phyloP scores from a whole-genome alignment of 2,888 invertebrate genomes.

The Perizoma affinitatum region DNA sequence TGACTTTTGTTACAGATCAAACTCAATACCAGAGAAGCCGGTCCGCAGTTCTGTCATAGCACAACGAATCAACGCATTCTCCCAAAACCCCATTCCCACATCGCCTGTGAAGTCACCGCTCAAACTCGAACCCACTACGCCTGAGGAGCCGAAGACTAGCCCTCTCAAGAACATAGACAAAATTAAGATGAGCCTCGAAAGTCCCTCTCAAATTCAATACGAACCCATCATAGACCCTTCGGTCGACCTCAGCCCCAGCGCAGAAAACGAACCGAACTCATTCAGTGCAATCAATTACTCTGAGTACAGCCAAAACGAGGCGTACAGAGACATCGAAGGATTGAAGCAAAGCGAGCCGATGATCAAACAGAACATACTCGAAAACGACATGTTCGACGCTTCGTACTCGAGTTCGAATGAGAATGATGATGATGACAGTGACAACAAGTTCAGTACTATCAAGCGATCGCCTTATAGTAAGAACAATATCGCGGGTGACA shows the following conservation, averaged over 20 bases:
- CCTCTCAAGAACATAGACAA: constrained; percentile 80
- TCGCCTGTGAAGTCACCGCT: constrained; percentile 54
- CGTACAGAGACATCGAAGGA: constrained; percentile 61
- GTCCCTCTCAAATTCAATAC: constrained; percentile 79
- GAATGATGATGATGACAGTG: constrained; percentile 85
- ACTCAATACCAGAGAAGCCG: constrained; percentile 86
- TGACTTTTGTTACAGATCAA: constrained; percentile 51
- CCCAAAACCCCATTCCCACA: constrained; percentile 50
- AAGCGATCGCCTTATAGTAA: constrained; percentile 88
- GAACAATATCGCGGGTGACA: constrained; percentile 59
- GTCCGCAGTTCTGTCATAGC: constrained; percentile 87
- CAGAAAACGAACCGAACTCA: constrained; percentile 65
- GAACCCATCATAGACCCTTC: constrained; percentile 76
- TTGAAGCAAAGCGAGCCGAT: constrained; percentile 75
- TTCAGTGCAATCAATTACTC: constrained; percentile 71
- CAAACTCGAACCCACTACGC: constrained; percentile 48
- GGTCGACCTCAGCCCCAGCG: constrained; percentile 71
- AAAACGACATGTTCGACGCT: constrained; percentile 80
- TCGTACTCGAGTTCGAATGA: constrained; percentile 81
- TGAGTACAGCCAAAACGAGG: constrained; percentile 49
- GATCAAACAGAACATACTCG: constrained; percentile 80
- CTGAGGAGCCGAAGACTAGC: constrained; percentile 58
- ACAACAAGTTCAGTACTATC: constrained; percentile 89
- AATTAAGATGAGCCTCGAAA: constrained; percentile 77
- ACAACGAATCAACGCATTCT: constrained; percentile 85